Evolutionary conservation across 2,888 invertebrate genomes (phyloP).

Genomic region (Nebria brevicollis): DNA sequence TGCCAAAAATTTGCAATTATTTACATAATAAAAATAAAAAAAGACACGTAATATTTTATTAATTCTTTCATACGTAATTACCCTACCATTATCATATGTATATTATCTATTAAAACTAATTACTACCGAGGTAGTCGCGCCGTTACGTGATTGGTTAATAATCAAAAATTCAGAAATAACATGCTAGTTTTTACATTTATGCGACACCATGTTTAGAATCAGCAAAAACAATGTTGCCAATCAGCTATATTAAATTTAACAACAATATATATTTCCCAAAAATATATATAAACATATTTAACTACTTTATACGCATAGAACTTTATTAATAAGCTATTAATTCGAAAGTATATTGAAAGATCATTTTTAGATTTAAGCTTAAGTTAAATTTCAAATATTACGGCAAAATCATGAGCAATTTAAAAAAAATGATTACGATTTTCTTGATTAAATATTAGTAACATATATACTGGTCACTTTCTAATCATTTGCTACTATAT

Average conservation of each 20-base stretch:
- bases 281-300: too few species aligned
- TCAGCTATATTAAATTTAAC: background rate
- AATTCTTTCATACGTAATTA: background rate
- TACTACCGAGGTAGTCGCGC: constrained; percentile 1
- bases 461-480: too few species aligned
- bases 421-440: background rate
- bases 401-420: too few species aligned
- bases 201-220: background rate
- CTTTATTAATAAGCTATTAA: background rate
- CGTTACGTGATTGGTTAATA: constrained; percentile 10
- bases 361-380: background rate
- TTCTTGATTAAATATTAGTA: background rate
- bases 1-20: background rate
- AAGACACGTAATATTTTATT: constrained; percentile 14
- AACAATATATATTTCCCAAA: too few species aligned
- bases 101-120: constrained; percentile 3
- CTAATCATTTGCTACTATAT: background rate
- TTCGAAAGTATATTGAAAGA: background rate
- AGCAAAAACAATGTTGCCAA: background rate
- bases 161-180: background rate
- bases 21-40: background rate
- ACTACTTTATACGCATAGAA: too few species aligned
- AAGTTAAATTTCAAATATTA: background rate
- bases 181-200: background rate
- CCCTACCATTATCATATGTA: constrained; percentile 1